Conservation (phyloP, 2,888 invertebrate species). For the Resseliella maxima region DNA sequence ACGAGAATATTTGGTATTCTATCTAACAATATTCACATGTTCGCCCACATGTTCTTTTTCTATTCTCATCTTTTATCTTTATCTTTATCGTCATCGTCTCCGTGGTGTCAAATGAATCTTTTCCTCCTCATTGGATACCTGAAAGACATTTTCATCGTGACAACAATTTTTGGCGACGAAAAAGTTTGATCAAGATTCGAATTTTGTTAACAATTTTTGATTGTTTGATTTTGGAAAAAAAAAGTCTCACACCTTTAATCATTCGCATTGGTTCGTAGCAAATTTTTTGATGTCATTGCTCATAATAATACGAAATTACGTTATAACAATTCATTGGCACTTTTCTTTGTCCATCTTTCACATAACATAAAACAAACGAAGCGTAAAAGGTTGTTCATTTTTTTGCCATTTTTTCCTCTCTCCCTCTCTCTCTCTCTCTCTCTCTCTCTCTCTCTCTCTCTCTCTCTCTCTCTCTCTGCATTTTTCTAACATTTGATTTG, state of each 20-base stretch:
- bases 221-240: too few species aligned
- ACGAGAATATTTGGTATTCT: background rate
- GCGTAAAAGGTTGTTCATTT: background rate
- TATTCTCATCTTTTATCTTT: background rate
- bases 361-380: background rate
- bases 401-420: background rate
- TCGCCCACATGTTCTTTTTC: too few species aligned
- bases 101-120: background rate
- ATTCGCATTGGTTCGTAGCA: too few species aligned
- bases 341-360: background rate
- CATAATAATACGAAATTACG: background rate
- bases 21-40: too few species aligned
- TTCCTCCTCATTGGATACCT: too few species aligned
- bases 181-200: background rate
- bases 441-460: too few species aligned
- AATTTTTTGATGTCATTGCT: background rate
- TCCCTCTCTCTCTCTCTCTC: background rate
- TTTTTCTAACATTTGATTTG: background rate
- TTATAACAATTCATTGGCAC: background rate
- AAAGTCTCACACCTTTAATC: too few species aligned
- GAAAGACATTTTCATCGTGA: background rate
- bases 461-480: background rate
- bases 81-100: background rate
- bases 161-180: background rate
- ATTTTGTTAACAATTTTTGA: background rate